Evolutionary conservation across 2,888 invertebrate species (phyloP).

Genomic region (Aelia acuminata): DNA sequence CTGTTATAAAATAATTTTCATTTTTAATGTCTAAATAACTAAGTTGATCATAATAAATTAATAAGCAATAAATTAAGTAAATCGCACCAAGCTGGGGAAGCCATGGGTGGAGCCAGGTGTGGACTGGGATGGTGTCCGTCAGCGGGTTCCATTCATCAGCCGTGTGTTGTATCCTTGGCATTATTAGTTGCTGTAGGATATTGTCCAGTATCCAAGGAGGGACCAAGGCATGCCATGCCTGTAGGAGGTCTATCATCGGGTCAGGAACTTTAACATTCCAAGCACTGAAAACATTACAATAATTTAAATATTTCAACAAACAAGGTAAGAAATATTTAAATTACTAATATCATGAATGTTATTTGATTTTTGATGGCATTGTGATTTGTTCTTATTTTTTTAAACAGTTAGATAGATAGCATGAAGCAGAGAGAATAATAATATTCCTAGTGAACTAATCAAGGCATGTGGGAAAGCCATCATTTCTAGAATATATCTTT

Average conservation of each 20-base stretch:
- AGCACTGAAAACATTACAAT: constrained; percentile 55
- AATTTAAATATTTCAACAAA: not conserved
- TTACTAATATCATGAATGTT: too few relatives aligned
- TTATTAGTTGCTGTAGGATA: constrained; percentile 84
- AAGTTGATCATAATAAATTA: not conserved
- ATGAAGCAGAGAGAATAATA: too few relatives aligned
- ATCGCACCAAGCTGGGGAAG: constrained; percentile 82
- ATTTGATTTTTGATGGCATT: too few relatives aligned
- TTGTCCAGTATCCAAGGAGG: constrained; percentile 89
- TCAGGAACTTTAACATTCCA: constrained; percentile 73
- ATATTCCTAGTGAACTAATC: too few relatives aligned
- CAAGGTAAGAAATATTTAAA: not conserved
- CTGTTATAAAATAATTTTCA: constrained; percentile 65
- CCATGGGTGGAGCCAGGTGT: constrained; percentile 98
- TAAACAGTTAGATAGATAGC: too few relatives aligned
- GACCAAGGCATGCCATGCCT: constrained; percentile 84
- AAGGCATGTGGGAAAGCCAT: too few relatives aligned
- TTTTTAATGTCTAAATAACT: not conserved
- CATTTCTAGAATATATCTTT: too few relatives aligned
- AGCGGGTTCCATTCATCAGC: constrained; percentile 96
- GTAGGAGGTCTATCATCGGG: constrained; percentile 83
- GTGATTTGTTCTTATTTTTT: too few relatives aligned
- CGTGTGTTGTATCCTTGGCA: constrained; percentile 81
- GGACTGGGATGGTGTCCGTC: constrained; percentile 94
- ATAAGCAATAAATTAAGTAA: constrained; percentile 61